Evolutionary conservation across 1,140 invertebrate species (phyloP).

Genomic region (Trypoxylus dichotomus): DNA sequence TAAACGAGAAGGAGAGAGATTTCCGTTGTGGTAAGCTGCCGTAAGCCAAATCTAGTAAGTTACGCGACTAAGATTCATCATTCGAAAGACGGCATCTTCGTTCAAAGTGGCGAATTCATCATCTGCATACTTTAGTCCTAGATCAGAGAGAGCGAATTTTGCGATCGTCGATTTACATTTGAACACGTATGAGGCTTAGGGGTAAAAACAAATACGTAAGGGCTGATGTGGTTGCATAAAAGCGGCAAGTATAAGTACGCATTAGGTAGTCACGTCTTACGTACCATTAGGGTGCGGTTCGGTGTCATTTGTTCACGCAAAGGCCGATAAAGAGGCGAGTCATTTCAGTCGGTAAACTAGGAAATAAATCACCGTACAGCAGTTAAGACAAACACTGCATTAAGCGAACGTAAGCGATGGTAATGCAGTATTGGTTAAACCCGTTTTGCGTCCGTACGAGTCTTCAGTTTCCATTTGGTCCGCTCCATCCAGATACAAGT

Average conservation of each 20-base stretch:
- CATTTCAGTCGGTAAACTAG: constrained; percentile 43
- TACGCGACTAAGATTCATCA: background rate
- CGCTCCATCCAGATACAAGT: constrained; percentile 26
- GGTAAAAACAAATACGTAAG: constrained; percentile 29
- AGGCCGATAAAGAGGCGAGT: constrained; percentile 41
- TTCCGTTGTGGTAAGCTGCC: background rate
- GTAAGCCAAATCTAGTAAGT: background rate
- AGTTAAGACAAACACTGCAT: constrained; percentile 33
- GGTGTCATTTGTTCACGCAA: constrained; percentile 43
- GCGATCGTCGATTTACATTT: background rate
- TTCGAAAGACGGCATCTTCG: background rate
- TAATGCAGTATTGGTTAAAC: constrained; percentile 13
- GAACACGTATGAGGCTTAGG: constrained; percentile 28
- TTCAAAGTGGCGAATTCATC: background rate
- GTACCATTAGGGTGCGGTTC: constrained; percentile 44
- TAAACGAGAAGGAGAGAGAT: constrained; percentile 8
- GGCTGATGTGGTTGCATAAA: constrained; percentile 36
- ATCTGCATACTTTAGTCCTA: background rate
- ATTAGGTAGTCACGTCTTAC: constrained; percentile 44
- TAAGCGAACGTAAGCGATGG: background rate
- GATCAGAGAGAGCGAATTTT: background rate
- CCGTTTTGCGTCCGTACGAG: background rate
- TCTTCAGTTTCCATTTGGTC: constrained; percentile 8
- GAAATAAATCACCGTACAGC: constrained; percentile 41
- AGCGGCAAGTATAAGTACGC: constrained; percentile 26